Evolutionary conservation across 2,888 invertebrate species (phyloP), one percentile per base, ranked within the genome.

Genomic region (Hyposoter didymator): DNA sequence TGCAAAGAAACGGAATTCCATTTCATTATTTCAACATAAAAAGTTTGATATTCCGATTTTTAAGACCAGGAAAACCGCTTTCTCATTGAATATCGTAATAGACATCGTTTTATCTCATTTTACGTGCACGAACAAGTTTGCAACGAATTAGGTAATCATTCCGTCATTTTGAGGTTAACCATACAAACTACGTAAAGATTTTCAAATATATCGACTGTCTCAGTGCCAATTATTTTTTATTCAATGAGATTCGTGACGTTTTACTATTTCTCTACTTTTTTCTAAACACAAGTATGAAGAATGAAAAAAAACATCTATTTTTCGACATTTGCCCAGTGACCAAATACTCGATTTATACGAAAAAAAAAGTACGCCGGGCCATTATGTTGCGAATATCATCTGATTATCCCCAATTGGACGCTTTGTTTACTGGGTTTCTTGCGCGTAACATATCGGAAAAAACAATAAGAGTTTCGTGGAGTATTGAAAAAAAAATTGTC

Each of bases 101-200:
- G 59, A 14, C 28, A 22, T 28, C n/a, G 28, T 59, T 59, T 28
- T 4, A 59, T 59, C 59, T 59, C 14, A 6, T 62, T 6, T 19
- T 66, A n/a, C 39, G 17, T 17, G 12, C n/a, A n/a, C 39, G 35
- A 66, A 39, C 39, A 19, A n/a, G n/a, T 59, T 59, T 59, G 59
- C 59, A 59, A 14, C 14, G 14, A 59, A 59, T 59, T 59, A 59
- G 59, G 59, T 59, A 59, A 59, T 22, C 28, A 59, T 59, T 59
- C 28, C 59, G 59, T 59, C 28, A 59, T 59, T 59, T 59, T 59
- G 5, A 59, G 59, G 59, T 59, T 59, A 59, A 14, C 59, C 59
- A 59, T 28, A 28, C 28, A 14, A 14, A 59, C 28, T 59, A 28
- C 14, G 1, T 28, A 28, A 14, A 6, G 28, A 14, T 14, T 59